A percentile compares a stretch with the other conserved stretches of the same genome.
Evolutionary conservation across 2,113 vertebrate species (phyloP).

Genomic region (Globicephala melas): DNA sequence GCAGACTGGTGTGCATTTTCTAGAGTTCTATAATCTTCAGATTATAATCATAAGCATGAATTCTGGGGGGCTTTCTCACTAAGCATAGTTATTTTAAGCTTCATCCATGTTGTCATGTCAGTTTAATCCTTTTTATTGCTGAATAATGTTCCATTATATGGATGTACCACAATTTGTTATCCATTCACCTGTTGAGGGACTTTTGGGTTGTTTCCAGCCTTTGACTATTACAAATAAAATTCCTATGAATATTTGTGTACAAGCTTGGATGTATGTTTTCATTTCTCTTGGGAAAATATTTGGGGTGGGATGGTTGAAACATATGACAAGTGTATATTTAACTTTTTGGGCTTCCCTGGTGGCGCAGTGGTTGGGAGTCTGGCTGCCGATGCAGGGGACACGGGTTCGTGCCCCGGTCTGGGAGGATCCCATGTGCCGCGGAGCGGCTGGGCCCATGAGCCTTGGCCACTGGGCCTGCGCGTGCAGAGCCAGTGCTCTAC

Average conservation of each 20-base stretch:
- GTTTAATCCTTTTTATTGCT: not conserved
- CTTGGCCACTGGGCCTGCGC: too few species aligned
- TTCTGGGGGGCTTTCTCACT: not conserved
- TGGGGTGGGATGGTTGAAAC: not conserved
- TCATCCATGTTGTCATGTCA: not conserved
- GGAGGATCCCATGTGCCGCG: rapidly evolving
- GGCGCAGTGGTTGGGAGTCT: too few species aligned
- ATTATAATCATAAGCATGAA: not conserved
- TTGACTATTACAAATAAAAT: not conserved
- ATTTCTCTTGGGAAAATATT: not conserved
- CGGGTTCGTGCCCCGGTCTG: too few species aligned
- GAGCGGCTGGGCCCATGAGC: too few species aligned
- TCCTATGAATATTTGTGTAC: not conserved
- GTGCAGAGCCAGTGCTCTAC: too few species aligned
- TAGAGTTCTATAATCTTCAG: not conserved
- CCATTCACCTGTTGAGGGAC: not conserved
- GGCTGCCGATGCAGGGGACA: too few species aligned
- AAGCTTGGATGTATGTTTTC: not conserved
- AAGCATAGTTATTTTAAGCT: not conserved
- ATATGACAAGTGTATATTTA: not conserved
- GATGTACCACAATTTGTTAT: not conserved
- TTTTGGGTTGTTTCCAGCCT: not conserved
- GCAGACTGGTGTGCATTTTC: not conserved
- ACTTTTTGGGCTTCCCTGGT: not conserved
- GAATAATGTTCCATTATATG: not conserved